phyloP scores from a whole-genome alignment of 2,113 vertebrate genomes.

The Plestiodon gilberti region DNA sequence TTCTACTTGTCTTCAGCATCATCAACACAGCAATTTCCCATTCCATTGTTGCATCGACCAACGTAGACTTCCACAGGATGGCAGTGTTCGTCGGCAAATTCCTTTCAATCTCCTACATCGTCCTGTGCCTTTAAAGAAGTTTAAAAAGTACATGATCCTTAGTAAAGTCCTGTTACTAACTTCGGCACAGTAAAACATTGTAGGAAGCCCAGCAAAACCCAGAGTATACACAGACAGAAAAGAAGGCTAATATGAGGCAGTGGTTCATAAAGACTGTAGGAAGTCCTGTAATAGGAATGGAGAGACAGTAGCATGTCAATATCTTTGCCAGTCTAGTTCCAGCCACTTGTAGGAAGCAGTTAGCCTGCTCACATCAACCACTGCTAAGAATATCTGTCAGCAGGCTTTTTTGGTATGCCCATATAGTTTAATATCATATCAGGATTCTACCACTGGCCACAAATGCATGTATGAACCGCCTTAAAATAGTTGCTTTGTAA shows the following conservation, averaged over 20 bases:
- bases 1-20: conserved; percentile 26
- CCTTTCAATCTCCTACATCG: conserved; percentile 27
- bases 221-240: no score
- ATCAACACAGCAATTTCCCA: conserved; percentile 38
- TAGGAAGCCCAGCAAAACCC: no score
- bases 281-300: no score
- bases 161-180: background rate
- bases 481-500: background rate
- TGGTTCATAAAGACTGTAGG: background rate
- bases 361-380: background rate
- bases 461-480: background rate
- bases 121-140: conserved; percentile 10
- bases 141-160: background rate
- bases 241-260: background rate
- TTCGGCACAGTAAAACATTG: background rate
- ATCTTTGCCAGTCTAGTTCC: background rate
- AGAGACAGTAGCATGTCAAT: background rate
- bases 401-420: background rate
- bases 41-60: conserved; percentile 32
- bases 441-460: background rate
- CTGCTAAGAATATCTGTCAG: background rate
- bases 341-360: background rate
- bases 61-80: conserved; percentile 29
- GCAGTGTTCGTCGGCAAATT: conserved; percentile 30
- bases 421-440: background rate